Conservation (phyloP, 2,797 vertebrate species). For the Loris lydekkerianus region DNA sequence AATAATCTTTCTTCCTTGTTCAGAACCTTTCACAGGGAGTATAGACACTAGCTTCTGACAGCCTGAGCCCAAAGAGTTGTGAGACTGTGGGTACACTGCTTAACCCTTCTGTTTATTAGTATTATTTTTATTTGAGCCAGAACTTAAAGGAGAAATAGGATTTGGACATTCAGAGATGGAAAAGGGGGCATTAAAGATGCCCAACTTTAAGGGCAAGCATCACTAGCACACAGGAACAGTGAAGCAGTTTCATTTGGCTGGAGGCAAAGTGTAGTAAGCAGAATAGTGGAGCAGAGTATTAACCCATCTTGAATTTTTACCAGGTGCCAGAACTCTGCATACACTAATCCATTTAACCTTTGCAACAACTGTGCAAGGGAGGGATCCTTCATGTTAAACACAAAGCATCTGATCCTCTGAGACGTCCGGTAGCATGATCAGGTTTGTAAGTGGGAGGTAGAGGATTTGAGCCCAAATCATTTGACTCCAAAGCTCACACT, state of each 20-base stretch:
- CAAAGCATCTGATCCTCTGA: background rate
- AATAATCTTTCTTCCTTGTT: too few relatives aligned
- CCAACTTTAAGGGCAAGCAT: background rate
- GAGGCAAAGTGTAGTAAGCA: background rate
- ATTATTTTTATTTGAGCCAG: conserved; percentile 17
- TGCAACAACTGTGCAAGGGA: background rate
- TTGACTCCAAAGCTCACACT: background rate
- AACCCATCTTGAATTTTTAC: background rate
- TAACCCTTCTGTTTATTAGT: background rate
- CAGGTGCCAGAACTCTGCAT: background rate
- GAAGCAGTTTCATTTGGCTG: background rate
- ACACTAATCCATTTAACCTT: background rate
- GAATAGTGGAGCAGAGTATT: background rate
- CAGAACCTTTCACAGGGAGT: background rate
- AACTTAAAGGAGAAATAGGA: background rate
- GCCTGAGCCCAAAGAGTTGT: background rate
- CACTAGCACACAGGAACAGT: background rate
- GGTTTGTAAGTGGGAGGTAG: background rate
- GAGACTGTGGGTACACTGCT: conserved; percentile 22
- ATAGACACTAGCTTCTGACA: background rate
- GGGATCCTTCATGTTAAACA: background rate
- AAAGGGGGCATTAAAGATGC: background rate
- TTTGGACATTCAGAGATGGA: background rate
- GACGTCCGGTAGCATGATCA: background rate
- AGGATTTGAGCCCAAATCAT: background rate